A percentile compares a stretch with the other conserved stretches of the same genome.
Conservation (phyloP, 2,113 vertebrate species). For the Montifringilla adamsi region DNA sequence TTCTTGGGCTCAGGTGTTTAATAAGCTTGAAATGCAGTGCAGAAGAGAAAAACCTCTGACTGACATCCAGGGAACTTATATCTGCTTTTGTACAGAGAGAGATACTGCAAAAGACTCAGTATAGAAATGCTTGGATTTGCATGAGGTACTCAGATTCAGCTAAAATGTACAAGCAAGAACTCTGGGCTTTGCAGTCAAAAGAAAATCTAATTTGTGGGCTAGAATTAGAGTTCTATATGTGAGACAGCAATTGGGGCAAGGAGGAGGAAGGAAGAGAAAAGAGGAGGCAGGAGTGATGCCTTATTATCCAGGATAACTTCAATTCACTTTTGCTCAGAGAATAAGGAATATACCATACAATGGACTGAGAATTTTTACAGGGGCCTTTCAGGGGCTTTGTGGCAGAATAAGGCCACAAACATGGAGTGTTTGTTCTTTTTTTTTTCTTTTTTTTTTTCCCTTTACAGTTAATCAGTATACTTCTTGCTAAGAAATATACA, state of each 20-base stretch:
- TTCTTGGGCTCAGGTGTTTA: background rate
- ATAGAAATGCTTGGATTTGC: background rate
- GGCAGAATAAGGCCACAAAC: background rate
- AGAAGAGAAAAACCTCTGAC: background rate
- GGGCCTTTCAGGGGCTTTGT: background rate
- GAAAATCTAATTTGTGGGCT: background rate
- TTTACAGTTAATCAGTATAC: background rate
- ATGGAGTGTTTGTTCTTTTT: background rate
- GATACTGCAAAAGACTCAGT: background rate
- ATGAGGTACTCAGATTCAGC: background rate
- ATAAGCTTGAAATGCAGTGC: background rate
- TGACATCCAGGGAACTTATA: background rate
- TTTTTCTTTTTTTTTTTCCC: background rate
- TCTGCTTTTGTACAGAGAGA: background rate
- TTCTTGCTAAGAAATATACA: background rate
- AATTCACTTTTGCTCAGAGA: background rate
- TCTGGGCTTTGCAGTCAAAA: background rate
- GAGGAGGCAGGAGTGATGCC: background rate
- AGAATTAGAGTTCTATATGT: background rate
- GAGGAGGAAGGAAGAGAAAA: background rate
- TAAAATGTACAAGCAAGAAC: background rate
- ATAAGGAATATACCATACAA: background rate
- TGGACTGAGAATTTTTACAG: background rate
- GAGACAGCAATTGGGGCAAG: background rate
- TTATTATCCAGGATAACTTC: background rate